Evolutionary conservation across 2,797 vertebrate species (phyloP), one percentile per base, ranked within the genome.

Genomic region (Leptodactylus fallax): DNA sequence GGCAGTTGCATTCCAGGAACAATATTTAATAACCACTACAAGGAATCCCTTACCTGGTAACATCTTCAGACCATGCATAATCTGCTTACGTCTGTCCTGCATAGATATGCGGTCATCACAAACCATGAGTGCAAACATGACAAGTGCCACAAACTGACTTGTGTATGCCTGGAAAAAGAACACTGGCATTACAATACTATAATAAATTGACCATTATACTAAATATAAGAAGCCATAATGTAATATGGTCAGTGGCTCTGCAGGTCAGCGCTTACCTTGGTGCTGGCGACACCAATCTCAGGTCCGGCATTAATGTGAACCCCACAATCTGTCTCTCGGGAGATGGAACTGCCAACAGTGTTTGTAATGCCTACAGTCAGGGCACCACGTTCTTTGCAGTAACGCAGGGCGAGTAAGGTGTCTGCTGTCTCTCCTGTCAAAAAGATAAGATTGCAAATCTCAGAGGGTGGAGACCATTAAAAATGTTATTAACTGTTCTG

Each of bases 71-170:
- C 97, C 98, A 21, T 97, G 95, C 94, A 99, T 96, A 92, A 99
- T 99, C 90, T 99, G 97, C 90, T 96, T 96, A 23, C 98, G 97
- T 87, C 98, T 94, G n/a, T 97, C 96, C 93, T 99, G 98, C 95
- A 99, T 95, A 25, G 98, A 99, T 91, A 99, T 99, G 81, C 98
- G 95, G 93, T 99, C 98, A 0, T 98, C 98, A 0, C 98, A 98
- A 97, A 99, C 98, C 96, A 99, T 93, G 76, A 99, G 96, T 0
- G 97, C 98, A 89, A 99, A 99, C 98, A 99, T 99, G 93, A 98
- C 96, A 53, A 99, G 93, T 3, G 98, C 97, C 88, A 99, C 97
- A 84, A 99, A 99, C 94, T 99, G 98, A 93, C 98, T 99, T 88
- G 97, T 99, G 87, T 99, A 99, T 19, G 98, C 98, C 98, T 99